A percentile compares a stretch with the other conserved stretches of the same genome.
Conservation (phyloP, 2,113 vertebrate genomes). For the Oreochromis spilurus region DNA sequence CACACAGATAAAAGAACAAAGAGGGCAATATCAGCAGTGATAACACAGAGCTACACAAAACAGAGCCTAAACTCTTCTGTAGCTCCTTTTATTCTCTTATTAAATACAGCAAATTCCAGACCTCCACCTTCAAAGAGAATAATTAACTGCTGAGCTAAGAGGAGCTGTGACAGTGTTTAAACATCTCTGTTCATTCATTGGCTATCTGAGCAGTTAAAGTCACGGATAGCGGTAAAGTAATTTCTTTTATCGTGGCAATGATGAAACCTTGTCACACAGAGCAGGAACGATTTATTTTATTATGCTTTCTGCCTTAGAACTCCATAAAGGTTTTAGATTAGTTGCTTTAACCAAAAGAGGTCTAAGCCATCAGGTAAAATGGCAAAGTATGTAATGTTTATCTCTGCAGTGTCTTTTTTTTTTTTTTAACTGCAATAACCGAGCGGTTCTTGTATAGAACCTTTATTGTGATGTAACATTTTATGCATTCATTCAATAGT, state of each 20-base stretch:
- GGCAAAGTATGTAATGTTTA: not conserved
- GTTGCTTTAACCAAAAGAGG: not conserved
- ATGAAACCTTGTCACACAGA: not conserved
- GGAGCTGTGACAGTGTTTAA: not conserved
- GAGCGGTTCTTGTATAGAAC: not conserved
- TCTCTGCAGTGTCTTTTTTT: not conserved
- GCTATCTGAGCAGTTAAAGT: not conserved
- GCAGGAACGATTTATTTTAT: not conserved
- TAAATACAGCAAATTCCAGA: not conserved
- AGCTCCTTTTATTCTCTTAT: slow-evolving; percentile 2
- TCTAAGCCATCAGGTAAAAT: not conserved
- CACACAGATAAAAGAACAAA: not conserved
- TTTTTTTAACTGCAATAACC: not conserved
- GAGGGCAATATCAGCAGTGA: not conserved
- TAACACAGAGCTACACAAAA: not conserved
- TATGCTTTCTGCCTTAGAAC: not conserved
- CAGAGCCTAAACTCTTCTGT: not conserved
- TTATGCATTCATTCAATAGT: not conserved
- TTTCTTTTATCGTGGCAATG: not conserved
- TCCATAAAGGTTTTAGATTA: not conserved
- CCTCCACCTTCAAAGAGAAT: slow-evolving; percentile 36
- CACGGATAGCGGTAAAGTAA: not conserved
- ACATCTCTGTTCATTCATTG: not conserved
- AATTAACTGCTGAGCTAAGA: not conserved
- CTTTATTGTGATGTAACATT: not conserved